Percentiles rank a stretch among this genome's conserved stretches.
Evolutionary conservation across 2,797 vertebrate genomes (phyloP).

Genomic region (Remorina albescens): DNA sequence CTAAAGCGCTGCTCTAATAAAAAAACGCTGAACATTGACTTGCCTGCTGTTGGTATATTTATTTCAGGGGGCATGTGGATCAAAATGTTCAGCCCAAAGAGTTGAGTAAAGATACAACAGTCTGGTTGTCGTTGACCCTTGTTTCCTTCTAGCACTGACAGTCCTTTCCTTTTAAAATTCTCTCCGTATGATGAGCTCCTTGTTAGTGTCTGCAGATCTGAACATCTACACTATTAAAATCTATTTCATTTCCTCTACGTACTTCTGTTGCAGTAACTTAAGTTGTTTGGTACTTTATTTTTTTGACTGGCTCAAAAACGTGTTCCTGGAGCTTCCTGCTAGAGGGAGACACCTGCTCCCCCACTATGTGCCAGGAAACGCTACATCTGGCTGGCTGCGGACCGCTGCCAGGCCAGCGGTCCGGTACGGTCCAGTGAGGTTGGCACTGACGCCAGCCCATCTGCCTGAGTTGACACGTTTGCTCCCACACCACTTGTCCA

Average conservation of each 20-base stretch:
- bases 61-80: background rate
- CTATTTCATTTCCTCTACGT: background rate
- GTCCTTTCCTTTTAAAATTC: too few species aligned
- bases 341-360: constrained; percentile 77
- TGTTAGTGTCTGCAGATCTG: background rate
- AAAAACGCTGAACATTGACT: background rate
- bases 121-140: background rate
- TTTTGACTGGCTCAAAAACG: constrained; percentile 18
- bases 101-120: background rate
- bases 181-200: too few species aligned
- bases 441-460: constrained; percentile 82
- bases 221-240: background rate
- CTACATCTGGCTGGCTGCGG: constrained; percentile 63
- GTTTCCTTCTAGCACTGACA: too few species aligned
- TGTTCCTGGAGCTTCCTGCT: constrained; percentile 55
- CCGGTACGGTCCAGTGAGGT: constrained; percentile 73
- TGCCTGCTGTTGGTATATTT: background rate
- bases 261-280: background rate
- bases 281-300: constrained; percentile 3
- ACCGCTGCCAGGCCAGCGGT: constrained; percentile 81
- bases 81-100: background rate
- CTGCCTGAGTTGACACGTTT: constrained; percentile 80
- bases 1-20: background rate
- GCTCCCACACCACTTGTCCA: constrained; percentile 82
- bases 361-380: constrained; percentile 71